phyloP scores from a whole-genome alignment of 2,113 vertebrate species.

The Riparia riparia region DNA sequence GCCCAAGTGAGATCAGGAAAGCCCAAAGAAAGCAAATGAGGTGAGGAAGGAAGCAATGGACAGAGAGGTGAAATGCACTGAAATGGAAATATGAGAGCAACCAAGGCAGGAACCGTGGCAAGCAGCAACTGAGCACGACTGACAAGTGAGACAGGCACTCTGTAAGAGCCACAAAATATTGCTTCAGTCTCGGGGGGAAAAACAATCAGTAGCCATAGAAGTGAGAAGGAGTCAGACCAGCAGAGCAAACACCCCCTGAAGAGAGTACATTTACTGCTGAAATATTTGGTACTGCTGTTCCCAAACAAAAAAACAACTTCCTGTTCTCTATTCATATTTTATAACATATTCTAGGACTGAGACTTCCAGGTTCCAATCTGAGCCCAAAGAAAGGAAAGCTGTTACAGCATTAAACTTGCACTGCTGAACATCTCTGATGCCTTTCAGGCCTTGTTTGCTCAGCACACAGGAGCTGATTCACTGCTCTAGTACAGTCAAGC shows the following conservation, averaged over 20 bases:
- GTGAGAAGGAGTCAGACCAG: background rate
- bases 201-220: background rate
- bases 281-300: background rate
- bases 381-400: background rate
- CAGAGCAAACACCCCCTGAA: background rate
- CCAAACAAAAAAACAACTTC: background rate
- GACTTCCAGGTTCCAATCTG: background rate
- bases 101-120: background rate
- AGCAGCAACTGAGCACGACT: background rate
- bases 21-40: slow-evolving; percentile 22
- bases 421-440: background rate
- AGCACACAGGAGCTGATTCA: background rate
- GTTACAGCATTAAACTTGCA: background rate
- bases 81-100: slow-evolving; percentile 5
- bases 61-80: background rate
- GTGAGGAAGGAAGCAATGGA: background rate
- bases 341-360: background rate
- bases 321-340: background rate
- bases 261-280: background rate
- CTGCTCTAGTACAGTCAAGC: background rate
- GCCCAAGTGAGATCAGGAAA: background rate
- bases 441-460: background rate
- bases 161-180: background rate
- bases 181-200: background rate
- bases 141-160: background rate